Base-by-base conservation (phyloP, 2,797 vertebrate genomes). In the Tarsius wallacei region DNA sequence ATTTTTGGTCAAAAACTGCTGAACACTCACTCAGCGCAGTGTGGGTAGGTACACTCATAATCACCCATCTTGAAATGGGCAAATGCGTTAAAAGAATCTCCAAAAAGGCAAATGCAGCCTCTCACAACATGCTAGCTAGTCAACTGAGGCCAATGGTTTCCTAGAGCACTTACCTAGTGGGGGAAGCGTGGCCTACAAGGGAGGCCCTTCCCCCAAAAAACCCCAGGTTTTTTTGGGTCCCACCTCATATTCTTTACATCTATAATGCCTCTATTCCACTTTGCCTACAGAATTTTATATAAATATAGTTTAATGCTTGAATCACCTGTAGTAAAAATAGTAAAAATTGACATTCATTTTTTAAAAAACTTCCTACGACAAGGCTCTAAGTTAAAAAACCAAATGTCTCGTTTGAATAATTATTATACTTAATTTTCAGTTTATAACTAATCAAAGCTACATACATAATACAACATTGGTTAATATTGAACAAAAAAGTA, bases 281-380 rank as follows among this genome's bases (percentile, higher is more conserved):
- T 68, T 66, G 33, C 28, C 31, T 28, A 93, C 42, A 84, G 21
- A 87, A 96, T 80, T 78, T 93, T 90, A 93, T 57, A 70, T 74
- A 5, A 71, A 71, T 42, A 73, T n/a, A 76, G 11, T 55, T 87
- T 87, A 80, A 93, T 90, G 33, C 11, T 87, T 81, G 76, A 94
- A 82, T 94, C 26, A n/a, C 63, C 26, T 89, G 13, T 55, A 74
- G 42, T 0, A 82, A 91, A 96, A 95, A 85, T 16, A 81, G 61
- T 33, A 83, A 64, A 93, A 68, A 90, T 55, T 91, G 3, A 90
- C 22, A 15, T 90, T 74, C 28, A 53, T n/a, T 71, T 90, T 90
- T 61, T 61, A 4, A 21, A 19, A 83, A 81, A 53, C 78, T 93
- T 93, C 53, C 47, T 70, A 84, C 70, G 66, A 70, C 11, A 94